A percentile compares a stretch with the other conserved stretches of the same genome.
These are phyloP conservation scores for Folsomia manolachei DNA, from an alignment of 2,888 invertebrate genomes.

Conservation along the genomic window DNA sequence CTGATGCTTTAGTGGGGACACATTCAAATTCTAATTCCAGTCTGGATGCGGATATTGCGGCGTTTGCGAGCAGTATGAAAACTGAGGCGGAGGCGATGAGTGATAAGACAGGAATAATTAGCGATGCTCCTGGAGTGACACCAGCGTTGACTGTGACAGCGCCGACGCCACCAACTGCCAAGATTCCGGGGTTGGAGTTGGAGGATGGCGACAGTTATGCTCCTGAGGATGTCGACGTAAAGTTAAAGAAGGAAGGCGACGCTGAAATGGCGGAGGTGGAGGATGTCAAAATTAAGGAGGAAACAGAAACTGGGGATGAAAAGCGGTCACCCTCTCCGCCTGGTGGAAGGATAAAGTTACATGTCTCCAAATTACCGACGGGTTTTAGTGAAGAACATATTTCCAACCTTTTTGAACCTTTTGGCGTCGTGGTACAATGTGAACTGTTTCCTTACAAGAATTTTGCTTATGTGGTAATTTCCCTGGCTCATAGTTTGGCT, in stretches of 20 bases:
- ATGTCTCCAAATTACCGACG: conserved; percentile 37
- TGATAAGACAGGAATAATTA: background rate
- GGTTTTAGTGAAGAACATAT: conserved; percentile 34
- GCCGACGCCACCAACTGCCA: no score
- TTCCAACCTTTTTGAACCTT: conserved; percentile 34
- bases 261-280: no score
- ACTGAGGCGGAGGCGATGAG: background rate
- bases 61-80: background rate
- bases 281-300: background rate
- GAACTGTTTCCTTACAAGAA: conserved; percentile 42
- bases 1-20: background rate
- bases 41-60: background rate
- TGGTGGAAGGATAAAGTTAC: background rate
- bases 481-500: no score
- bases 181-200: no score
- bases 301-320: background rate
- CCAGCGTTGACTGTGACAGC: background rate
- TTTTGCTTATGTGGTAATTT: conserved; percentile 49
- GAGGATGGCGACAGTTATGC: background rate
- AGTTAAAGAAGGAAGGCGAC: background rate
- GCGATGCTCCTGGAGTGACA: background rate
- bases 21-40: background rate
- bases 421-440: conserved; percentile 42
- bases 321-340: background rate
- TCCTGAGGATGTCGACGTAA: background rate